These are phyloP conservation scores for Tragelaphus imberbis DNA, from an alignment of 2,113 vertebrate species.

Conservation along the genomic window DNA sequence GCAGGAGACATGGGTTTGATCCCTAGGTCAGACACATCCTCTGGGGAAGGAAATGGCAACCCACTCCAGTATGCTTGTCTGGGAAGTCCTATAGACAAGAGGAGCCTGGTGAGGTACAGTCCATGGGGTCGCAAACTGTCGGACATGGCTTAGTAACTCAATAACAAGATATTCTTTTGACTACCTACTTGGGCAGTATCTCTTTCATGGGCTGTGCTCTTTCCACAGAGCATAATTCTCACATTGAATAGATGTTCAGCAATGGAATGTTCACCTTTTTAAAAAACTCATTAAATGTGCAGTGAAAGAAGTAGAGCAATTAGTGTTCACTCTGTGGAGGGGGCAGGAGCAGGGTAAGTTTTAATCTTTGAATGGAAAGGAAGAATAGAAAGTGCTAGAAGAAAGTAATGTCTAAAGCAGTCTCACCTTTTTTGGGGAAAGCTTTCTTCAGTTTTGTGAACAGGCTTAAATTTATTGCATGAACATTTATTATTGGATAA, in stretches of 20 bases:
- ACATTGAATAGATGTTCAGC: background rate
- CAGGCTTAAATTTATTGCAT: slow-evolving; percentile 16
- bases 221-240: background rate
- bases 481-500: slow-evolving; percentile 43
- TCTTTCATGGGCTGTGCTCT: background rate
- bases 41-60: background rate
- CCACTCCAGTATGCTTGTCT: background rate
- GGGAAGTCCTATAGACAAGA: background rate
- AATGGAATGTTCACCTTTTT: background rate
- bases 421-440: slow-evolving; percentile 37
- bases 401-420: slow-evolving; percentile 63
- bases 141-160: background rate
- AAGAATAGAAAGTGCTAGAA: slow-evolving; percentile 73
- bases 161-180: background rate
- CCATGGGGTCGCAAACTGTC: background rate
- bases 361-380: slow-evolving; percentile 81
- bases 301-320: slow-evolving; percentile 72
- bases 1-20: background rate
- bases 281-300: slow-evolving; percentile 3
- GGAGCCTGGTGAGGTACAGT: background rate
- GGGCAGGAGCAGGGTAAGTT: slow-evolving; percentile 73
- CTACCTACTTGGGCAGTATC: background rate
- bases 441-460: slow-evolving; percentile 49
- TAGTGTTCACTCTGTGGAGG: slow-evolving; percentile 64
- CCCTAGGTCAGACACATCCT: background rate